Conservation (phyloP, 2,113 vertebrate species). For the Aegithalos caudatus region DNA sequence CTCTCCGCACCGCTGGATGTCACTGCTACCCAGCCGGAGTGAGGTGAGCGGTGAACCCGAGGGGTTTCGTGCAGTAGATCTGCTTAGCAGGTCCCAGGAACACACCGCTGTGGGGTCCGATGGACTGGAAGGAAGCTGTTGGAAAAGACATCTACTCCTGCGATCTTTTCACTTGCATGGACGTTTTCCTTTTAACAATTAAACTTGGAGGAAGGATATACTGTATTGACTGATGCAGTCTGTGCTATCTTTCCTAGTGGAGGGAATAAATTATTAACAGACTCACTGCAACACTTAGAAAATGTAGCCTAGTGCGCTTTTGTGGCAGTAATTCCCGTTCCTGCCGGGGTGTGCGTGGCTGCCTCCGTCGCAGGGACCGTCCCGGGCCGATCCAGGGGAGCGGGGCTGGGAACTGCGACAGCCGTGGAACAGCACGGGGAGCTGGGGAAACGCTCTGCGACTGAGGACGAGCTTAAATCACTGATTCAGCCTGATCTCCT, state of each 20-base stretch:
- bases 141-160: not conserved
- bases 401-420: not conserved
- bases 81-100: not conserved
- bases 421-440: not conserved
- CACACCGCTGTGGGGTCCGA: not conserved
- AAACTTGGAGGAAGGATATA: not conserved
- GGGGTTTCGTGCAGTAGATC: not conserved
- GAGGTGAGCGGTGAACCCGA: not conserved
- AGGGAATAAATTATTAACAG: not conserved
- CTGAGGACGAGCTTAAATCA: no score
- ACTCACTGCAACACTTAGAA: not conserved
- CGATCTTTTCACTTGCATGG: not conserved
- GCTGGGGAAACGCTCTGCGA: not conserved
- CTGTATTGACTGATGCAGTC: no score
- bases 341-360: not conserved
- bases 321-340: not conserved
- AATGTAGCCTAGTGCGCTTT: not conserved
- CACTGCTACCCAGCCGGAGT: not conserved
- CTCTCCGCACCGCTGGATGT: constrained; percentile 15
- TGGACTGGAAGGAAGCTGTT: not conserved
- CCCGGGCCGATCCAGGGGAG: not conserved
- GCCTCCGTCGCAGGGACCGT: not conserved
- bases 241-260: not conserved
- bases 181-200: not conserved
- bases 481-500: not conserved